Evolutionary conservation across 1,140 invertebrate genomes (phyloP).

Genomic region (Ceratina australensis): DNA sequence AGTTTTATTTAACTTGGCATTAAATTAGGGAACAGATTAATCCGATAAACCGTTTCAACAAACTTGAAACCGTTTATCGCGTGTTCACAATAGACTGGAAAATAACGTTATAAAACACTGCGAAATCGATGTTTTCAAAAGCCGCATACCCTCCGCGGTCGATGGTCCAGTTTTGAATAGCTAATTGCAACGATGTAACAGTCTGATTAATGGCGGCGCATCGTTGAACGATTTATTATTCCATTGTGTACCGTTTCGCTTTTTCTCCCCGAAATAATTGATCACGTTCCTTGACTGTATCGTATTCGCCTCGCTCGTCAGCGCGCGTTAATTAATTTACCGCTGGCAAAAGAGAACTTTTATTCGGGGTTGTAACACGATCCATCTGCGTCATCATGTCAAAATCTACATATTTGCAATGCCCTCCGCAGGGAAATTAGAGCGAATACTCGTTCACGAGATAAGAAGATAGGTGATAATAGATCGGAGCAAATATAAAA

Average conservation of each 20-base stretch:
- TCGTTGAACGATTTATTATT: conserved; percentile 20
- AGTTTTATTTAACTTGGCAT: too few species aligned
- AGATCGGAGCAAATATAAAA: too few species aligned
- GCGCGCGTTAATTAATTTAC: conserved; percentile 21
- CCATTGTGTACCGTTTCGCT: not conserved
- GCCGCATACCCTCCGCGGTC: not conserved
- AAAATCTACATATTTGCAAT: not conserved
- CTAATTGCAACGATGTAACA: not conserved
- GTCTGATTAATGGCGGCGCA: not conserved
- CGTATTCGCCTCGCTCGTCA: not conserved
- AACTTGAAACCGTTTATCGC: too few species aligned
- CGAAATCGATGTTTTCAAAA: not conserved
- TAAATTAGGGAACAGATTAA: too few species aligned
- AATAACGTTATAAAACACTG: not conserved
- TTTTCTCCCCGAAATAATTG: not conserved
- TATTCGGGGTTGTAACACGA: conserved; percentile 3
- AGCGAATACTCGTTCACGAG: not conserved
- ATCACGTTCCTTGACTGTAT: not conserved
- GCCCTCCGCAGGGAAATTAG: not conserved
- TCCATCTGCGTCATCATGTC: not conserved
- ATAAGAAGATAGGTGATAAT: not conserved
- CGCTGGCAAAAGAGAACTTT: not conserved
- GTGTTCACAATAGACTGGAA: not conserved
- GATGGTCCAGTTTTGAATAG: not conserved
- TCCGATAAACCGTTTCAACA: too few species aligned